phyloP scores from a whole-genome alignment of 2,113 vertebrate species.

The Erythrolamprus reginae region DNA sequence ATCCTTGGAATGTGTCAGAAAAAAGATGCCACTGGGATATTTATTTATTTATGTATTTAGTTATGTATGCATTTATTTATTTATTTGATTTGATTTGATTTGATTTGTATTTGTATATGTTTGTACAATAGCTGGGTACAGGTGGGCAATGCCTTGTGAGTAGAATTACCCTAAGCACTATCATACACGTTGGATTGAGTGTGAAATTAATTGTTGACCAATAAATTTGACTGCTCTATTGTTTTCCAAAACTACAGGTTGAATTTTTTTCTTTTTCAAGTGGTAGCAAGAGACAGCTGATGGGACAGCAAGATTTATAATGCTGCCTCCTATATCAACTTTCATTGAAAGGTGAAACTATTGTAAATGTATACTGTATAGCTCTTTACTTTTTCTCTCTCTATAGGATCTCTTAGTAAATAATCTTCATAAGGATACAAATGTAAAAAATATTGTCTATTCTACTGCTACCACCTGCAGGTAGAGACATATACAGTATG shows the following conservation, averaged over 20 bases:
- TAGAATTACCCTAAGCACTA: background rate
- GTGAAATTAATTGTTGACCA: background rate
- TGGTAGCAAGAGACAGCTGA: background rate
- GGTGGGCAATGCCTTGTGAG: background rate
- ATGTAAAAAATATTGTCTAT: background rate
- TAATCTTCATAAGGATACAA: background rate
- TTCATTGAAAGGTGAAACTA: background rate
- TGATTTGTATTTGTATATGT: too few species aligned
- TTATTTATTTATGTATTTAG: too few species aligned
- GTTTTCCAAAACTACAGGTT: background rate
- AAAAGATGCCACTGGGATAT: background rate
- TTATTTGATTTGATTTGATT: too few species aligned
- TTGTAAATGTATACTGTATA: background rate
- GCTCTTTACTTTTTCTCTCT: background rate
- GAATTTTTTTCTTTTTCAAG: background rate
- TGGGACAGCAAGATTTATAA: background rate
- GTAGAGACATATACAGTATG: background rate
- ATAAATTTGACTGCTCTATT: background rate
- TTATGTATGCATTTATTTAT: too few species aligned
- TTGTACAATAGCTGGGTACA: background rate
- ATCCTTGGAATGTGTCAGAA: background rate
- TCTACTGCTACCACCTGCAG: constrained; percentile 18
- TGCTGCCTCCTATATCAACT: background rate
- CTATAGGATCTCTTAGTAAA: background rate
- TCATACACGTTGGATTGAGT: background rate